phyloP scores from a whole-genome alignment of 2,113 vertebrate species.

The Nerophis ophidion region DNA sequence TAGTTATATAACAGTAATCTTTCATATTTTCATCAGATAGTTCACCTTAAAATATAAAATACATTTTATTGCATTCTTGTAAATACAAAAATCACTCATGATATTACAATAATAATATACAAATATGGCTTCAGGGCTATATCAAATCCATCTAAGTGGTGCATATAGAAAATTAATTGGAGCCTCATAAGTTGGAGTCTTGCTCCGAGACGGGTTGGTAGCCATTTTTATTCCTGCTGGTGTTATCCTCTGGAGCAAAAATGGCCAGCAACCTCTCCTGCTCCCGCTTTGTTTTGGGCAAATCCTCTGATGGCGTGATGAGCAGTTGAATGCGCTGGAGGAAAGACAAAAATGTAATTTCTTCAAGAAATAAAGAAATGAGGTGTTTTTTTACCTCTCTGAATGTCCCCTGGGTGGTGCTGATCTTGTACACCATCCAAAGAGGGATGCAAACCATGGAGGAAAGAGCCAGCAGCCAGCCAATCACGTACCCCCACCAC shows the following conservation, averaged over 20 bases:
- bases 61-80: conserved; percentile 8
- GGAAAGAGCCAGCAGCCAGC: conserved; percentile 85
- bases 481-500: conserved; percentile 79
- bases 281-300: conserved; percentile 72
- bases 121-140: conserved; percentile 24
- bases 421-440: conserved; percentile 72
- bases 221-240: conserved; percentile 37
- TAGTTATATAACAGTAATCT: conserved; percentile 11
- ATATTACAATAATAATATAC: conserved; percentile 43
- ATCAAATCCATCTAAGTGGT: too few species aligned
- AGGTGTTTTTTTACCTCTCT: conserved; percentile 71
- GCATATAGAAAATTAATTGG: background rate
- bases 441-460: conserved; percentile 86
- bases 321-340: conserved; percentile 63
- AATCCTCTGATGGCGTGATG: conserved; percentile 59
- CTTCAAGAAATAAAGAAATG: background rate
- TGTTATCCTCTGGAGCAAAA: conserved; percentile 48
- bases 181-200: conserved; percentile 58
- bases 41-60: conserved; percentile 13
- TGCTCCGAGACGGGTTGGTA: conserved; percentile 53
- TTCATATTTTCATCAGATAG: conserved; percentile 9
- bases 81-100: conserved; percentile 31
- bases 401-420: conserved; percentile 78
- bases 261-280: conserved; percentile 65
- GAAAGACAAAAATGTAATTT: background rate